phyloP scores from a whole-genome alignment of 2,888 invertebrate species.

The Stenodera caucasica region DNA sequence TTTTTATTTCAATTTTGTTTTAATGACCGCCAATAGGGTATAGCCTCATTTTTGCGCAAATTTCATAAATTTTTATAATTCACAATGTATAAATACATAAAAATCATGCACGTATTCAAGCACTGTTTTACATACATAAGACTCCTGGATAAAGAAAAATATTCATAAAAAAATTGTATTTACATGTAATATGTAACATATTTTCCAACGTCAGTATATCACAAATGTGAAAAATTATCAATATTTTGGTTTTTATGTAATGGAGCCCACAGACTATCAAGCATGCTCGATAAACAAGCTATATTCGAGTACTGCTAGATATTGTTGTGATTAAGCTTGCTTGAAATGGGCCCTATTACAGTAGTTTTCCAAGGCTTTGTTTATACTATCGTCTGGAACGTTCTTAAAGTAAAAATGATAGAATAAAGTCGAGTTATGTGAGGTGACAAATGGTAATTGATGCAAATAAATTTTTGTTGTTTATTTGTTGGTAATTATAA shows the following conservation, averaged over 20 bases:
- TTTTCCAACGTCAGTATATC: slow-evolving; percentile 8
- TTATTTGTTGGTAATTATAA: slow-evolving; percentile 3
- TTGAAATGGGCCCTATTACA: too few species aligned
- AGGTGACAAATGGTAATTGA: background rate
- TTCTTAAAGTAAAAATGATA: slow-evolving; percentile 1
- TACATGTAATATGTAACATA: slow-evolving; percentile 10
- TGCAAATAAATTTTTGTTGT: background rate
- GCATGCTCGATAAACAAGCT: too few species aligned
- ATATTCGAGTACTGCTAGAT: too few species aligned
- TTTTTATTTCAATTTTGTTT: slow-evolving; percentile 1
- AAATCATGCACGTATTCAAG: slow-evolving; percentile 46
- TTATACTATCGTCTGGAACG: background rate
- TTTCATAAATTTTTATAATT: slow-evolving; percentile 3
- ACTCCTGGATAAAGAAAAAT: slow-evolving; percentile 36
- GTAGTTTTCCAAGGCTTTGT: background rate
- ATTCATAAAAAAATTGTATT: slow-evolving; percentile 15
- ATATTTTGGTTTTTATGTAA: too few species aligned
- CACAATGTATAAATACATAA: slow-evolving; percentile 32
- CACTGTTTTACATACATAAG: slow-evolving; percentile 46
- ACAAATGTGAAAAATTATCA: background rate
- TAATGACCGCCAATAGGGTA: slow-evolving; percentile 39
- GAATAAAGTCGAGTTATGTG: slow-evolving; percentile 1
- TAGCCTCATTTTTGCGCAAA: slow-evolving; percentile 31
- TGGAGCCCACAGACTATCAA: too few species aligned
- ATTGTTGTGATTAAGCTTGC: too few species aligned